Evolutionary conservation across 2,888 invertebrate species (phyloP).

Genomic region (Drosophila anomalipes): DNA sequence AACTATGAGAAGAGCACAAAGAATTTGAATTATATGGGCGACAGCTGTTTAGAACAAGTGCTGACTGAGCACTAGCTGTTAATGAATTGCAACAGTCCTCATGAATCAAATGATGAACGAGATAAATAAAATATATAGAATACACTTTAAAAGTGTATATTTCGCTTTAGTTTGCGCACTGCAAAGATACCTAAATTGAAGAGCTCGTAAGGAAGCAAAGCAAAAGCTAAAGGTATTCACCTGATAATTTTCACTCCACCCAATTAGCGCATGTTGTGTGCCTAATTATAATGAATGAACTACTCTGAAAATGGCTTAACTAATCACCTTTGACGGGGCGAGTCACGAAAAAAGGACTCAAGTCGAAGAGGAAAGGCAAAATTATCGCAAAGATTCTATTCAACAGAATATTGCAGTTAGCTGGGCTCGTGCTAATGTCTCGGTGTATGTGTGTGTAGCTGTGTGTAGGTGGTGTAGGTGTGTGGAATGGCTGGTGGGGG

Average conservation of each 20-base stretch:
- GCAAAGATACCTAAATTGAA: background rate
- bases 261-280: background rate
- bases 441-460: background rate
- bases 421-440: slow-evolving; percentile 1
- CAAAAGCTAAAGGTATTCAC: background rate
- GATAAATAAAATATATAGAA: background rate
- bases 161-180: background rate
- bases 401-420: slow-evolving; percentile 8
- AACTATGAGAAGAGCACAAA: background rate
- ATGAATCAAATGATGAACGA: background rate
- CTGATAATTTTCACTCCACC: background rate
- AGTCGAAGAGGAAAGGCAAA: slow-evolving; percentile 6
- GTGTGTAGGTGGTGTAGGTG: background rate
- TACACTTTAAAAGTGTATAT: background rate
- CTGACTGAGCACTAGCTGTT: background rate
- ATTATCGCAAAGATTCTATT: slow-evolving; percentile 7
- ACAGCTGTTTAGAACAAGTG: background rate
- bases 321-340: slow-evolving; percentile 31
- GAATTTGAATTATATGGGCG: background rate
- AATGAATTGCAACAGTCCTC: background rate
- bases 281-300: slow-evolving; percentile 7
- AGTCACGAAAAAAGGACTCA: slow-evolving; percentile 16
- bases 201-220: background rate
- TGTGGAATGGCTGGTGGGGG: slow-evolving; percentile 3
- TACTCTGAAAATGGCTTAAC: slow-evolving; percentile 18